Evolutionary conservation across 2,113 vertebrate genomes (phyloP).

Genomic region (Procavia capensis): DNA sequence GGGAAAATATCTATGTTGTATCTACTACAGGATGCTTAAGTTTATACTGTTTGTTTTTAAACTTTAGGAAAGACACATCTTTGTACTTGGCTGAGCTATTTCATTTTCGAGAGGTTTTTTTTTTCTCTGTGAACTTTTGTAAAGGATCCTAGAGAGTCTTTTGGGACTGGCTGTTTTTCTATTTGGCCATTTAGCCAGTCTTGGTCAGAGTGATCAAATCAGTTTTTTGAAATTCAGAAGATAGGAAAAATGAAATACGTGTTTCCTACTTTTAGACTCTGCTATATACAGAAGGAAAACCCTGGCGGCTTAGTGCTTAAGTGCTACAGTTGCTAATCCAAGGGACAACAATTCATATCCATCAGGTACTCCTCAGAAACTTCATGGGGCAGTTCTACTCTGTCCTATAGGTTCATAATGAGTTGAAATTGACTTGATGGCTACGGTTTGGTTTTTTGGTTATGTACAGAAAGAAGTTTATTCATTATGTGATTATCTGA

Average conservation of each 20-base stretch:
- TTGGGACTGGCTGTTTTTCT: not conserved
- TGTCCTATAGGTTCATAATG: too few relatives aligned
- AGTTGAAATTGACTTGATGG: too few relatives aligned
- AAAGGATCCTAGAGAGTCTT: conserved; percentile 13
- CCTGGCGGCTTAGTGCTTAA: too few relatives aligned
- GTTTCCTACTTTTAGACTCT: not conserved
- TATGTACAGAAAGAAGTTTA: not conserved
- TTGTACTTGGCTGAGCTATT: conserved; percentile 4
- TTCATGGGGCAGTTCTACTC: too few relatives aligned
- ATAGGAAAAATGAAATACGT: not conserved
- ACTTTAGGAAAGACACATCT: not conserved
- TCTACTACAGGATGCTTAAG: not conserved
- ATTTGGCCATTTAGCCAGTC: not conserved
- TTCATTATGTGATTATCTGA: not conserved
- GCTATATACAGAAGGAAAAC: not conserved
- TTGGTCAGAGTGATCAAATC: not conserved
- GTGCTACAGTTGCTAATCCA: too few relatives aligned
- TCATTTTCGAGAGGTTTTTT: conserved; percentile 35
- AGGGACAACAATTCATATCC: too few relatives aligned
- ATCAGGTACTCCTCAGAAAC: too few relatives aligned
- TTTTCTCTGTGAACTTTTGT: conserved; percentile 31
- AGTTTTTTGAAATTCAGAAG: not conserved
- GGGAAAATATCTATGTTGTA: not conserved
- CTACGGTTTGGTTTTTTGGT: too few relatives aligned
- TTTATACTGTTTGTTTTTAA: not conserved